Evolutionary conservation across 2,113 vertebrate genomes (phyloP).

Genomic region (Daubentonia madagascariensis): DNA sequence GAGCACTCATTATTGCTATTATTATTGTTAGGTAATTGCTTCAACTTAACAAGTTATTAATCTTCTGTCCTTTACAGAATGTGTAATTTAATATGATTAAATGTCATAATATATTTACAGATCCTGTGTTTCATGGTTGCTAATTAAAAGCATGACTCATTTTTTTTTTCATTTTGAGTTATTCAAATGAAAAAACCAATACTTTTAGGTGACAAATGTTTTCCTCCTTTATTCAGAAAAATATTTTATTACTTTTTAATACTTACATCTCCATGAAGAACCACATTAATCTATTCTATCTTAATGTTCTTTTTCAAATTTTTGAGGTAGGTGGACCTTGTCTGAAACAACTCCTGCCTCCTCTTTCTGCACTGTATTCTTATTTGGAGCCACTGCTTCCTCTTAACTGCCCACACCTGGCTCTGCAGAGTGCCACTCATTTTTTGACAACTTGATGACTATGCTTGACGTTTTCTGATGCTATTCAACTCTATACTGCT

Average conservation of each 20-base stretch:
- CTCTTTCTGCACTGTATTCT: background rate
- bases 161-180: background rate
- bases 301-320: background rate
- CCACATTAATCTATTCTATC: background rate
- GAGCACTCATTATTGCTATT: slow-evolving; percentile 31
- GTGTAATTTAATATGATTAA: background rate
- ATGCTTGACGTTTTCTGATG: background rate
- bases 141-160: background rate
- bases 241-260: background rate
- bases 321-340: background rate
- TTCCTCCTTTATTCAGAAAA: background rate
- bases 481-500: background rate
- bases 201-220: background rate
- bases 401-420: background rate
- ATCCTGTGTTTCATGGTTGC: background rate
- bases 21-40: slow-evolving; percentile 39
- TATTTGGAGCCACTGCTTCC: background rate
- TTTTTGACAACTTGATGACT: background rate
- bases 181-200: slow-evolving; percentile 18
- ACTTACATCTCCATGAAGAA: background rate
- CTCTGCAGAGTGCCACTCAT: background rate
- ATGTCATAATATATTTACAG: background rate
- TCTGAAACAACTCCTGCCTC: background rate
- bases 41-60: slow-evolving; percentile 45
- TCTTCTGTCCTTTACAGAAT: background rate